Evolutionary conservation across 2,888 invertebrate species (phyloP).

Genomic region (Eupithecia vulgata): DNA sequence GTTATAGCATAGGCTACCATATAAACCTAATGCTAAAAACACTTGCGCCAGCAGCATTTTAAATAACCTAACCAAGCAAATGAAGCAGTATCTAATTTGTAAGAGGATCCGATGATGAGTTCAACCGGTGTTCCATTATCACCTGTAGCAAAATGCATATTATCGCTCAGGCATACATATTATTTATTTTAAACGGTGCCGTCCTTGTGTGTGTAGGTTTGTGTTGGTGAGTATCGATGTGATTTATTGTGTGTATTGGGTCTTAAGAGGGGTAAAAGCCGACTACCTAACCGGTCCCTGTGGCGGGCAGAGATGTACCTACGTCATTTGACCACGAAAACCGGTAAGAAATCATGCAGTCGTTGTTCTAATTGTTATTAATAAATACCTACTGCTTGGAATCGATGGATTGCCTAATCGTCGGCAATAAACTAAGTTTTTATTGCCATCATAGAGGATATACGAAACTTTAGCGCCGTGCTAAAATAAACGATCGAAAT

Average conservation of each 20-base stretch:
- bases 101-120: too few species aligned
- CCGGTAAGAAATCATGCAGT: constrained; percentile 57
- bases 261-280: constrained; percentile 33
- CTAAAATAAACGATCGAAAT: constrained; percentile 26
- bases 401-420: constrained; percentile 28
- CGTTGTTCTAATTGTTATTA: constrained; percentile 40
- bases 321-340: constrained; percentile 67
- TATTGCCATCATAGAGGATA: constrained; percentile 13
- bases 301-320: constrained; percentile 61
- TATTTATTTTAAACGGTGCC: constrained; percentile 38
- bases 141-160: constrained; percentile 42
- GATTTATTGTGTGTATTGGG: constrained; percentile 52
- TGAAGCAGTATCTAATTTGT: constrained; percentile 8
- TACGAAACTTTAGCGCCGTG: constrained; percentile 32
- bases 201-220: constrained; percentile 27
- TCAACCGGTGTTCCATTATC: constrained; percentile 39
- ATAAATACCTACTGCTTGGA: constrained; percentile 33
- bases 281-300: constrained; percentile 67
- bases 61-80: not conserved
- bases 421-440: constrained; percentile 31
- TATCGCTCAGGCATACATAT: constrained; percentile 37
- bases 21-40: not conserved
- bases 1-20: too few species aligned
- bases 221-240: constrained; percentile 36
- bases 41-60: not conserved